Percentiles rank a stretch among this genome's conserved stretches.
phyloP scores from a whole-genome alignment of 2,113 vertebrate species.

The Hippocampus guttulatus region DNA sequence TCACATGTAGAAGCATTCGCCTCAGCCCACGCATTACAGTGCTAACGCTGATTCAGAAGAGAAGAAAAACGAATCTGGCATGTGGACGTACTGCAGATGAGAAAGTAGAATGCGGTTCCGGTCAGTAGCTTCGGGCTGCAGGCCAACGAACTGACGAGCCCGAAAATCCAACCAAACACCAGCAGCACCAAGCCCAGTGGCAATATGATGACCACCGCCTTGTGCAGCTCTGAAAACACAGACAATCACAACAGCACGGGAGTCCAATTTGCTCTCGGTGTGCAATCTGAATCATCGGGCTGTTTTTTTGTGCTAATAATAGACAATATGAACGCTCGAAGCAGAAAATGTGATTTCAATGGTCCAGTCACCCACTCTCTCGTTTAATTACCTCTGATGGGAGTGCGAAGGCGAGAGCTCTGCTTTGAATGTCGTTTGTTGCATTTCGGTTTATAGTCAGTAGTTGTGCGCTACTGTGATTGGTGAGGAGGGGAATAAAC shows the following conservation, averaged over 20 bases:
- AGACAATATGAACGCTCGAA: background rate
- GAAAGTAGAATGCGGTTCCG: slow-evolving; percentile 67
- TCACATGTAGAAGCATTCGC: background rate
- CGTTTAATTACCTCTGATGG: background rate
- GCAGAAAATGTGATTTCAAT: background rate
- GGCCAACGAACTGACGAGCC: slow-evolving; percentile 72
- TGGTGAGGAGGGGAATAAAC: background rate
- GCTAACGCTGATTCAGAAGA: background rate
- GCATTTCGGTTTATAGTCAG: background rate
- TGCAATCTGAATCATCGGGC: background rate
- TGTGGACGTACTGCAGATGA: slow-evolving; percentile 74
- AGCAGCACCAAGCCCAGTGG: slow-evolving; percentile 74
- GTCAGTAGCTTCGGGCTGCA: slow-evolving; percentile 63
- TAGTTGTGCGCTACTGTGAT: background rate
- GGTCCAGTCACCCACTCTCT: background rate
- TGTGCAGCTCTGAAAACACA: slow-evolving; percentile 66
- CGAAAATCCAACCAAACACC: slow-evolving; percentile 74
- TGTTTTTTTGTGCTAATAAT: background rate
- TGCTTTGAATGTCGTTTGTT: background rate
- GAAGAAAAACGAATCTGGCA: background rate
- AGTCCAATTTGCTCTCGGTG: background rate
- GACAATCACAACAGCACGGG: background rate
- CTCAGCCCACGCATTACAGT: background rate
- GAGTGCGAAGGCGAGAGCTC: background rate
- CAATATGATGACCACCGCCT: slow-evolving; percentile 70